Evolutionary conservation across 53 echinoderm and acorn worm species (phyloP), one percentile per base, ranked within the genome.

Genomic region (Astropecten irregularis): DNA sequence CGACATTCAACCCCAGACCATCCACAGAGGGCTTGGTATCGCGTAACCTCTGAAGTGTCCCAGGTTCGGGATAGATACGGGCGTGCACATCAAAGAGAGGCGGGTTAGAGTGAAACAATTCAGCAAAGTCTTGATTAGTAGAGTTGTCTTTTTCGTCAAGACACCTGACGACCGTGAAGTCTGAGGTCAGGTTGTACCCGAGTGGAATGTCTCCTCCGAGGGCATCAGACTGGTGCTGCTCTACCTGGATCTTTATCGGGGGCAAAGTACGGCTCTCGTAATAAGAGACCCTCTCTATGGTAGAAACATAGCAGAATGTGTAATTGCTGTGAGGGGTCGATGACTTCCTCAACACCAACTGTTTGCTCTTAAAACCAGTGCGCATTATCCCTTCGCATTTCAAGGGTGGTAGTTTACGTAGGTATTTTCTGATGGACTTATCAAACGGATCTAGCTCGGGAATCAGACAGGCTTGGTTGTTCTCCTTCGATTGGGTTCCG

Each of bases 371-470:
- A 3, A 82, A 21, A 13, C 68, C 35, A 2, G 82, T 88, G 31
- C 34, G 21, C 65, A 54, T 40, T 13, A 36, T 64, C 34, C 88
- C 88, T 62, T 73, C 71, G 29, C 88, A 88, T 2, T 83, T 36
- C 3, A 88, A 73, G 3, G 82, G 61, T 15, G 31, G 15, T 21
- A 83, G 73, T 11, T 61, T 27, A 22, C 36, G 11, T 18, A 88
- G 36, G 13, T 40, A 49, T 9, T 66, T 51, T 30, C 19, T 38
- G 26, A 88, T 88, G 18, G 64, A 50, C 49, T 72, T 54, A 46
- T 88, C 83, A 36, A 83, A 88, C 4, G 88, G 88, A 27, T 83
- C 50, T 10, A 88, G 52, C 28, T 88, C 66, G 13, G 88, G 88
- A 47, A 83, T 54, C 65, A 10, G 35, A 31, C 88, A 88, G 1